Evolutionary conservation across 2,113 vertebrate genomes (phyloP), one percentile per base, ranked within the genome.

Genomic region (Miniopterus natalensis): DNA sequence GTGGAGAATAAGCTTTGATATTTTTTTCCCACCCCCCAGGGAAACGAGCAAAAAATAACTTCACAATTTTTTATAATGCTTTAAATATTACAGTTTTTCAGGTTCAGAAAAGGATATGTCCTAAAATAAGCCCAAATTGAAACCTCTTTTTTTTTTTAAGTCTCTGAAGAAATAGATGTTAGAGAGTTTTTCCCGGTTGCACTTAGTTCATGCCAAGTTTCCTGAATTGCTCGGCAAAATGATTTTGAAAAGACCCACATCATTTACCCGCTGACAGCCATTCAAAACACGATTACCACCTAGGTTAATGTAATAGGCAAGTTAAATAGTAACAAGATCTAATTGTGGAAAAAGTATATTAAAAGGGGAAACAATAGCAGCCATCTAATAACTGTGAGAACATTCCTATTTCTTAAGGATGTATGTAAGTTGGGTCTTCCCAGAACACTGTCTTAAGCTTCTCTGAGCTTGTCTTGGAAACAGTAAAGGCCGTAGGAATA

Each of bases 171-270:
- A 75, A 55, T 13, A 73, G 55, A 29, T 53, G 7, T 10, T 20
- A 13, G 75, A 90, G 31, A 74, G 20, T 31, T 59, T 75, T 68
- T 74, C 36, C 29, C n/a, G 21, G 40, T 47, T 66, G 81, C 45
- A 4, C 8, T 81, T 84, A 59, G n/a, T 66, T 61, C 73, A 40
- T 45, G 40, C 9, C 3, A 21, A 55, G 15, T 75, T 68, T 83
- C 45, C 73, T 90, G 61, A 47, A 53, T 85, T 83, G 51, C 77
- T 27, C 31, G 45, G 85, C 73, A n/a, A 71, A 49, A 31, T 23
- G 68, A 49, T 66, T 95, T 83, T 90, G 68, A 57, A 78, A 90
- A 92, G 84, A 70, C n/a, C 21, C 65, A 21, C 11, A 25, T 75
- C 36, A 11, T n/a, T 92, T 90, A 80, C 31, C 71, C 18, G 3